These are phyloP conservation scores for Tachina fera DNA, from an alignment of 2,888 invertebrate genomes.

Conservation along the genomic window DNA sequence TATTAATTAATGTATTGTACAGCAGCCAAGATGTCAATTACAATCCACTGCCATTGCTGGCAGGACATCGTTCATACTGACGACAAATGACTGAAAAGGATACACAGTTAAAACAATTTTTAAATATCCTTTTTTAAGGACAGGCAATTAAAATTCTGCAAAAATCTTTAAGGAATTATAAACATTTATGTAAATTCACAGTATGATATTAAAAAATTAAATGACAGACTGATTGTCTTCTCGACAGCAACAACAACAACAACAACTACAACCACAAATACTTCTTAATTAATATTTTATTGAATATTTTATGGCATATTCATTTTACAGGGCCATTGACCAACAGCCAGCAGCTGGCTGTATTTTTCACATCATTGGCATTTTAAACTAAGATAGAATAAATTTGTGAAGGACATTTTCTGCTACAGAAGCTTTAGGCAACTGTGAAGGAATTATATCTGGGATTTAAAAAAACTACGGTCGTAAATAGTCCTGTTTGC, in stretches of 20 bases:
- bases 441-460: no score
- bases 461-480: no score
- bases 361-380: slow-evolving; percentile 84
- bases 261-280: no score
- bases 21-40: slow-evolving; percentile 72
- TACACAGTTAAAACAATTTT: slow-evolving; percentile 74
- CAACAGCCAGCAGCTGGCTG: slow-evolving; percentile 85
- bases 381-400: slow-evolving; percentile 83
- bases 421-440: no score
- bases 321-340: slow-evolving; percentile 84
- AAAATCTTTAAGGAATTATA: slow-evolving; percentile 79
- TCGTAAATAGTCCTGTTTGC: no score
- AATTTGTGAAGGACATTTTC: slow-evolving; percentile 83
- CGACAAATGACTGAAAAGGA: slow-evolving; percentile 17
- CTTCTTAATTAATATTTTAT: slow-evolving; percentile 22
- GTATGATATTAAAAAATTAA: slow-evolving; percentile 71
- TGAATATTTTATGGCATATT: not conserved
- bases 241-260: not conserved
- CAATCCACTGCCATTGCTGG: not conserved
- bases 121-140: slow-evolving; percentile 77
- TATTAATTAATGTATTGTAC: slow-evolving; percentile 73
- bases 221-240: slow-evolving; percentile 22
- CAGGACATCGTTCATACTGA: not conserved
- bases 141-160: slow-evolving; percentile 74
- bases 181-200: slow-evolving; percentile 78